Evolutionary conservation across 2,797 vertebrate genomes (phyloP), one percentile per base, ranked within the genome.

Genomic region (Tapera naevia): DNA sequence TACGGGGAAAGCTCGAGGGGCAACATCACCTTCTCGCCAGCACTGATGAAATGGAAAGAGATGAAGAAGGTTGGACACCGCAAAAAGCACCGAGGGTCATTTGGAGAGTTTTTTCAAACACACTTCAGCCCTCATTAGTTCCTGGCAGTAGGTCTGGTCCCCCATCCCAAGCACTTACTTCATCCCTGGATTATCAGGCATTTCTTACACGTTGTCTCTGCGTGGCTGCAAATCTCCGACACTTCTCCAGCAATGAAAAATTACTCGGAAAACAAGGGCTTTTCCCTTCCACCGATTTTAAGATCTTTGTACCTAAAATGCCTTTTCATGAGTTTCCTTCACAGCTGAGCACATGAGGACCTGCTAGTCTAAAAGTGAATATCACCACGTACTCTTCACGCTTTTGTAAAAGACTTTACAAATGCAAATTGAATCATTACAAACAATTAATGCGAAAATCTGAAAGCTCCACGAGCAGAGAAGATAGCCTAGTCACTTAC

Each of bases 31-130:
- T 4, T 2, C 27, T 61, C 92, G 48, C 57, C 60, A 1, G 37
- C 24, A 0, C 1, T 6, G 8, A 4, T 2, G 35, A n/a, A 17
- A 11, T 1, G 35, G 13, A 11, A 37, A n/a, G 41, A 10, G 70
- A 27, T 3, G 17, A 25, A 50, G 11, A 23, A 48, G 50, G 58
- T 2, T 9, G 17, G 35, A 85, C 14, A 3, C 62, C 5, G 60
- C 17, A 43, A 65, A n/a, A 3, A 23, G 51, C 16, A 50, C 46
- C 22, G 18, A 46, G 45, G 45, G 19, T 13, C 76, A 11, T 2
- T 2, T 7, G 8, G 57, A 56, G 19, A 0, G 35, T 5, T 35
- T 54, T 45, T 27, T 13, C 33, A 37, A 66, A 33, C 45, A 48
- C 57, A 1, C 25, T 58, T 23, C 71, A 17, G 48, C 3, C 12